Conservation (phyloP, 2,113 vertebrate genomes). For the Thryonomys swinderianus region DNA sequence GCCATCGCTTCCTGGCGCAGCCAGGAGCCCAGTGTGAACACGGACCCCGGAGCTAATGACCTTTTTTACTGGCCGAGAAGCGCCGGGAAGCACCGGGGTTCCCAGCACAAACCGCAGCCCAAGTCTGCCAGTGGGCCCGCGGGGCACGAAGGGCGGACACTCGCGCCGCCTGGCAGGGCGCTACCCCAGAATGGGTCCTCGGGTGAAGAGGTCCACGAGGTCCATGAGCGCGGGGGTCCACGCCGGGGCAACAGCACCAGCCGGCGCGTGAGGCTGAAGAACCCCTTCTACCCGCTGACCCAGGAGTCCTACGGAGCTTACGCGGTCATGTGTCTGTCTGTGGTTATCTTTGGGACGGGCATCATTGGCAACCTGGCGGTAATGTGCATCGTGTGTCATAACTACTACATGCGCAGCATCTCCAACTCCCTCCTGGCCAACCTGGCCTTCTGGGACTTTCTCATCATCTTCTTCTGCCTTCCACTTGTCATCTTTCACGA, state of each 20-base stretch:
- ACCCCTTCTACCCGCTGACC: conserved; percentile 95
- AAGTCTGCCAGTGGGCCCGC: neutral
- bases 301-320: conserved; percentile 93
- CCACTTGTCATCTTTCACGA: conserved; percentile 96
- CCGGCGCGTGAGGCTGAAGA: conserved; percentile 86
- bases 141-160: conserved; percentile 78
- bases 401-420: conserved; percentile 99
- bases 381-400: conserved; percentile 98
- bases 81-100: conserved; percentile 55
- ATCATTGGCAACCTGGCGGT: conserved; percentile 96
- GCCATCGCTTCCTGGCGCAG: conserved; percentile 28
- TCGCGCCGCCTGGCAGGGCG: conserved; percentile 81
- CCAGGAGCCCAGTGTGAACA: conserved; percentile 42
- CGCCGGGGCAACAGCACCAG: conserved; percentile 79
- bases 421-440: conserved; percentile 98
- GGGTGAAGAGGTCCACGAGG: neutral
- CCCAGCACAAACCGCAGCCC: conserved; percentile 42
- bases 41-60: conserved; percentile 43
- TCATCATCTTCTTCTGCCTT: conserved; percentile 96
- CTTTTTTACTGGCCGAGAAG: conserved; percentile 70
- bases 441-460: conserved; percentile 98
- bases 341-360: conserved; percentile 93
- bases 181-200: conserved; percentile 90
- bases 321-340: conserved; percentile 90
- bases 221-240: conserved; percentile 63